phyloP scores from a whole-genome alignment of 2,797 vertebrate species.

The Saxicola maurus region DNA sequence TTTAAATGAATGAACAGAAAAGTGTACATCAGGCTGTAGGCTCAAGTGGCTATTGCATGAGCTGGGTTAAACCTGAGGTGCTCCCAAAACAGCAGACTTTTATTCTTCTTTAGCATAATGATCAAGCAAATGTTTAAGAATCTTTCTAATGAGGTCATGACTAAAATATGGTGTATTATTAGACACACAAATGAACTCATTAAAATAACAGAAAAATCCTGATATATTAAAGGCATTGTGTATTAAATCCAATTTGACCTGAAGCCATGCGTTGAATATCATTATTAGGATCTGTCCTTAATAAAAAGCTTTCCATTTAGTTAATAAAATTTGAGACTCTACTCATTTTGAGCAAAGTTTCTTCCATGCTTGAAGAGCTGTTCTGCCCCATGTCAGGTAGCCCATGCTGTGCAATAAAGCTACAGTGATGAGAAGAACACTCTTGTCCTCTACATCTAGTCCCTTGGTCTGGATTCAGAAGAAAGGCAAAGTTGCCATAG shows the following conservation, averaged over 20 bases:
- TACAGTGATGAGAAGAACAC: fast-evolving
- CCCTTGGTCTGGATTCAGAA: background rate
- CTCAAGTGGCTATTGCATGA: background rate
- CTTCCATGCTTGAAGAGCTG: background rate
- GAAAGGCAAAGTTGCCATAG: background rate
- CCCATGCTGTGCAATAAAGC: background rate
- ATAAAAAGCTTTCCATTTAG: background rate
- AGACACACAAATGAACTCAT: background rate
- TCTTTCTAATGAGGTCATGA: background rate
- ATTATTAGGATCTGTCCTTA: background rate
- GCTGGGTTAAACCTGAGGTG: background rate
- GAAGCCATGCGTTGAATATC: background rate
- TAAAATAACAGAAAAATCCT: constrained; percentile 6
- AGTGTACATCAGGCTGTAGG: background rate
- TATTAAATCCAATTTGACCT: background rate
- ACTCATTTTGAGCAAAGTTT: background rate
- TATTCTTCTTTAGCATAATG: background rate
- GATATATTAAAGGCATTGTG: background rate
- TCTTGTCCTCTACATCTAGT: background rate
- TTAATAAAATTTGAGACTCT: background rate
- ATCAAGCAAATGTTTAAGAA: background rate
- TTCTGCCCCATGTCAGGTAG: fast-evolving
- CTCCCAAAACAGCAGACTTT: background rate
- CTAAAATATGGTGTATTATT: background rate
- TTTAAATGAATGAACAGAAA: background rate